A percentile compares a stretch with the other conserved stretches of the same genome.
Conservation (phyloP, 1,140 invertebrate species). For the Bombus waltoni region DNA sequence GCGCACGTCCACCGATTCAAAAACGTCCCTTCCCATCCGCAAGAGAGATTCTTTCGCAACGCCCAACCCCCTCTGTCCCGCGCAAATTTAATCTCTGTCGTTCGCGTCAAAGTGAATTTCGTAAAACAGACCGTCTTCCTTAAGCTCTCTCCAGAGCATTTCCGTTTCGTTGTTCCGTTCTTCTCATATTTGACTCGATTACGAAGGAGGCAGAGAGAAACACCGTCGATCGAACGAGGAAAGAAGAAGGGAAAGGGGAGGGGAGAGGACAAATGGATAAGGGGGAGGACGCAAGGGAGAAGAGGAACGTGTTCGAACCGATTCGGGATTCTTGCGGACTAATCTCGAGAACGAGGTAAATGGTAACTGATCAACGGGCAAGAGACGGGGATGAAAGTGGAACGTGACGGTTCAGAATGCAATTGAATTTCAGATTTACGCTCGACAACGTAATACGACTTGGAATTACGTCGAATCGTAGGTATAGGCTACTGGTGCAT, state of each 20-base stretch:
- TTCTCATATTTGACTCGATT: slow-evolving; percentile 62
- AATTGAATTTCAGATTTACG: slow-evolving; percentile 50
- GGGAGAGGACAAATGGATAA: background rate
- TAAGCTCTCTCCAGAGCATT: slow-evolving; percentile 43
- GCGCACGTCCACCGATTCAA: slow-evolving; percentile 44
- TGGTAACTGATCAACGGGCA: slow-evolving; percentile 43
- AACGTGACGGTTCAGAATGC: slow-evolving; percentile 40
- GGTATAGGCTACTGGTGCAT: background rate
- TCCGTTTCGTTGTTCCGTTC: slow-evolving; percentile 54
- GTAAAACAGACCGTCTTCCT: slow-evolving; percentile 50
- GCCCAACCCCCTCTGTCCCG: background rate
- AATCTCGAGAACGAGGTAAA: slow-evolving; percentile 55
- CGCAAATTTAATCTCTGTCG: slow-evolving; percentile 60
- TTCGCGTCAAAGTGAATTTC: slow-evolving; percentile 55
- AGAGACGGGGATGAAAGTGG: slow-evolving; percentile 28
- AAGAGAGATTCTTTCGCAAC: background rate
- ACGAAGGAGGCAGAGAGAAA: slow-evolving; percentile 7
- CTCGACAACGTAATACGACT: slow-evolving; percentile 19
- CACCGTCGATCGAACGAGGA: background rate
- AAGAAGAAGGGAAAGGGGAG: background rate
- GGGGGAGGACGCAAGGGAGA: background rate
- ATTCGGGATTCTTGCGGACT: slow-evolving; percentile 37
- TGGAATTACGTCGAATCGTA: background rate
- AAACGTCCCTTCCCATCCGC: slow-evolving; percentile 18
- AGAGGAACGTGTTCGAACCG: slow-evolving; percentile 16